A percentile compares a stretch with the other conserved stretches of the same genome.
phyloP scores from a whole-genome alignment of 2,113 vertebrate species.

The Chionodraco myersi region DNA sequence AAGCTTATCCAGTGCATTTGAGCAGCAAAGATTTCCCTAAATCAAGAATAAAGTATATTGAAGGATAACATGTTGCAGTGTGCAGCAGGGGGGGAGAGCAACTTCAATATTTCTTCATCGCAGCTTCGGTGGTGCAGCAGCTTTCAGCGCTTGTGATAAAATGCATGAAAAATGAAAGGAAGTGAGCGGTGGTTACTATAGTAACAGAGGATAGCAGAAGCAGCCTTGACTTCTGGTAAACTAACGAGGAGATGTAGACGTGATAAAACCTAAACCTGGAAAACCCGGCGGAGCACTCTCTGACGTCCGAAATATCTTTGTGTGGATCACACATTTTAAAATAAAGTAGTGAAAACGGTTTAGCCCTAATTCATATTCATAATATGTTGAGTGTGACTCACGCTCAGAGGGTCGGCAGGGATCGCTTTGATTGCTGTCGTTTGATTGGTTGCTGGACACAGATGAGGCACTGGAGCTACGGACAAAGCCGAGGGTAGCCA shows the following conservation, averaged over 20 bases:
- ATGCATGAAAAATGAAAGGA: constrained; percentile 29
- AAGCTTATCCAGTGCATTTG: not conserved
- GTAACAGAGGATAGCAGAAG: constrained; percentile 31
- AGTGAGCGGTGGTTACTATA: constrained; percentile 38
- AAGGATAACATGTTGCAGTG: constrained; percentile 38
- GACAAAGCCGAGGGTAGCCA: constrained; percentile 89
- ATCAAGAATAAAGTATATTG: not conserved
- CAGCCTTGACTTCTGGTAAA: not conserved
- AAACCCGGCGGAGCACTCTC: not conserved
- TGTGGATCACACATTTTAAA: not conserved
- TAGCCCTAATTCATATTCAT: not conserved
- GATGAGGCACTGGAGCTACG: constrained; percentile 92
- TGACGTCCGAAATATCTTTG: not conserved
- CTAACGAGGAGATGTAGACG: not conserved
- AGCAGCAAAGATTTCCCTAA: constrained; percentile 1
- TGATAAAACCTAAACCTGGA: not conserved
- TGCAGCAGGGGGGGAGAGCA: constrained; percentile 13
- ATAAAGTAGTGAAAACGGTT: not conserved
- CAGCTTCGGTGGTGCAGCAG: constrained; percentile 13
- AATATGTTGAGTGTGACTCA: constrained; percentile 79
- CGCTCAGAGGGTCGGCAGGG: constrained; percentile 82
- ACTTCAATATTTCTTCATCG: not conserved
- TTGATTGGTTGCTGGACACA: constrained; percentile 90
- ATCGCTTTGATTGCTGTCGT: constrained; percentile 87
- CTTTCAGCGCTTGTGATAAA: constrained; percentile 19